These are phyloP conservation scores for Microtus pennsylvanicus DNA, from an alignment of 2,113 vertebrate species.

Conservation along the genomic window DNA sequence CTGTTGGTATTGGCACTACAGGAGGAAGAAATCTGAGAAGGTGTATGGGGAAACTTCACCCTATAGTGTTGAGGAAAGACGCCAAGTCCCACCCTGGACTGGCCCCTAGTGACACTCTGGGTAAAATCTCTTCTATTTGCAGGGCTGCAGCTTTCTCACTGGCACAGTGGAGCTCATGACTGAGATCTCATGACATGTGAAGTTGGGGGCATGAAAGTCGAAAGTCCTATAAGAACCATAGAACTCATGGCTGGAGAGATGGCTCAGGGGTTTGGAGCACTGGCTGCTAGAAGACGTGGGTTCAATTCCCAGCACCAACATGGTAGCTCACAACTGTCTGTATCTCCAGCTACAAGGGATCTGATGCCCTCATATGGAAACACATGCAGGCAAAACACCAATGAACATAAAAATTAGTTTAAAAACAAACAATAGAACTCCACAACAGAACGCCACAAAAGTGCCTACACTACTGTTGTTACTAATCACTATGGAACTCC, in stretches of 20 bases:
- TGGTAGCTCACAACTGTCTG: not conserved
- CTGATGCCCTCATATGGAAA: not conserved
- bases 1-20: not conserved
- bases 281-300: fast-evolving
- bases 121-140: not conserved
- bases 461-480: not conserved
- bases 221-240: not conserved
- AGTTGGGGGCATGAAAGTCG: not conserved
- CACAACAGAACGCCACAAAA: not conserved
- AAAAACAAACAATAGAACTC: not conserved
- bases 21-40: not conserved
- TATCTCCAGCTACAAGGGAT: not conserved
- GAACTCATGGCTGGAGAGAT: not conserved
- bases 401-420: not conserved
- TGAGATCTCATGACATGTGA: not conserved
- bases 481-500: not conserved
- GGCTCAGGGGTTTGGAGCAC: not conserved
- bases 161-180: not conserved
- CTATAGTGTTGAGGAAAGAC: too few species aligned
- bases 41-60: fast-evolving
- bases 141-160: not conserved
- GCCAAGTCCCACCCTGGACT: not conserved
- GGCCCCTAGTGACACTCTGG: not conserved
- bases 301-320: not conserved
- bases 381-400: not conserved